Base-by-base conservation (phyloP, 2,888 invertebrate genomes). In the Hydriomena furcata region DNA sequence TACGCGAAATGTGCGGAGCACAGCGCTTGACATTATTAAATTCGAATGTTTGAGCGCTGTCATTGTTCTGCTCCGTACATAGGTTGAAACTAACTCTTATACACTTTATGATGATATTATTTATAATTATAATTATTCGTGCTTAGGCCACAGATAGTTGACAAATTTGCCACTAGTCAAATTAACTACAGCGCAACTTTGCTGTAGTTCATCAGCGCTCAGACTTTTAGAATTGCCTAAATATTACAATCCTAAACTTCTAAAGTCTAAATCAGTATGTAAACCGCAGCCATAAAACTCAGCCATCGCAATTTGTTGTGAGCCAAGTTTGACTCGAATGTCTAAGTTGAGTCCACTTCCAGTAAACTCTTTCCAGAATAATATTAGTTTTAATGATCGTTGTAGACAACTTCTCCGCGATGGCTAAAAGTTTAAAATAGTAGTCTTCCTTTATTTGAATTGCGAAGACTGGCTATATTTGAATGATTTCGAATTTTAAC, bases 321-420 rank as follows among this genome's bases (percentile, higher is more conserved):
- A 28, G 25, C 35, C 43, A 46, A 49, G 53, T 50, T 49, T 13
- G 37, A 59, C 30, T 49, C 31, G 38, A 59, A 56, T 47, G 54
- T 56, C 55, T 53, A 55, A 59, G 55, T 56, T 54, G 37, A 52
- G 56, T 52, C 52, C 54, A 50, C 48, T 59, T 44, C 34, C 17
- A 49, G 48, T 40, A 37, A 59, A 59, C 59, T 59, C 52, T 59
- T 56, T 56, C 38, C 36, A 47, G 56, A 54, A 59, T 60, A 57
- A 57, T 55, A 57, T 57, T 57, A 60, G 60, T 60, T 60, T 60
- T 60, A 60, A 60, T 60, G 57, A 60, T 60, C 52, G 57, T 52
- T 60, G 54, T 57, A 57, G 60, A 55, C 60, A 50, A 56, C 57
- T 54, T 54, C 54, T 57, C 32, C 54, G 48, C 48, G 36, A 51